Conservation (phyloP, 2,888 invertebrate genomes). For the Drosophila paranaensis region DNA sequence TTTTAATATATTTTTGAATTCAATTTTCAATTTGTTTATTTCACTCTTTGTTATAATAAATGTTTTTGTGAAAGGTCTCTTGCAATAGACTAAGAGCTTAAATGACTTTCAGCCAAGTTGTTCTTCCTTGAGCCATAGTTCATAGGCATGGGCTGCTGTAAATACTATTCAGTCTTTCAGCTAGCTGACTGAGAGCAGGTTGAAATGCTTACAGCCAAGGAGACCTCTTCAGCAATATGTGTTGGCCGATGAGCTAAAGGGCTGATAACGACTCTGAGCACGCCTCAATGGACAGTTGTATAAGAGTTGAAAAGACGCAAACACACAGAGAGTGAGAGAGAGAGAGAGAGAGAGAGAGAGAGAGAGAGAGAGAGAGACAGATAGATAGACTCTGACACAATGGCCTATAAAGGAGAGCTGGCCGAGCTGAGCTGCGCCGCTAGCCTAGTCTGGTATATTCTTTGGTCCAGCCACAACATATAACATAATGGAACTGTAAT, state of each 20-base stretch:
- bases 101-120: no score
- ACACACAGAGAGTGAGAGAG: neutral
- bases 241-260: conserved; percentile 37
- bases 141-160: no score
- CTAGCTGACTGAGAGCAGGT: neutral
- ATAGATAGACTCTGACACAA: conserved; percentile 1
- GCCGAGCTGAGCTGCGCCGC: neutral
- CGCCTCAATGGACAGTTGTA: conserved; percentile 53
- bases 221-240: neutral
- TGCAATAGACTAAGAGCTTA: no score
- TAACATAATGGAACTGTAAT: conserved; percentile 58
- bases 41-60: no score
- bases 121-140: neutral
- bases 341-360: neutral
- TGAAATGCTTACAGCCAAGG: neutral
- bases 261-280: conserved; percentile 50
- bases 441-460: conserved; percentile 3
- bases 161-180: conserved; percentile 1
- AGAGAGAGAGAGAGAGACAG: neutral
- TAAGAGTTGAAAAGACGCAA: conserved; percentile 20
- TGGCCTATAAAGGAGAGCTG: conserved; percentile 21
- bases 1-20: no score
- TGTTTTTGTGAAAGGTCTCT: no score
- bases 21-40: no score
- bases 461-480: conserved; percentile 9